Evolutionary conservation across 92 coral and sea anemone genomes (phyloP).

Genomic region (Diadumene lineata): DNA sequence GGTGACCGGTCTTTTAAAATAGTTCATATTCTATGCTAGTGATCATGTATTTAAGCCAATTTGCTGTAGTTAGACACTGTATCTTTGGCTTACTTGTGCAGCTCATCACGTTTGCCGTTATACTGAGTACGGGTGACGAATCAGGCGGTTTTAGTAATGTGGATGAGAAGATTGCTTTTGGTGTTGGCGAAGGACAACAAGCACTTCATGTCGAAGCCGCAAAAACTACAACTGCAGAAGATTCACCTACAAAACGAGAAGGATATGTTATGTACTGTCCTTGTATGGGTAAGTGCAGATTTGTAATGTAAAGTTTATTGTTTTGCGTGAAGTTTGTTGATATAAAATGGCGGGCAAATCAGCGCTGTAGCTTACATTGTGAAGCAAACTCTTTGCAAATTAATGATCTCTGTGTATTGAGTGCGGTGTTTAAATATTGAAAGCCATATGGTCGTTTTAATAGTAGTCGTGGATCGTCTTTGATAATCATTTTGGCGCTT

Average conservation of each 20-base stretch:
- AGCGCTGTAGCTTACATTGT: too few species aligned
- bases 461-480: too few species aligned
- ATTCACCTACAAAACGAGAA: slow-evolving; percentile 26
- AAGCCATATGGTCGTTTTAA: too few species aligned
- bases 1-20: neutral
- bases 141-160: too few species aligned
- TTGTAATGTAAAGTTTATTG: neutral
- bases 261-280: slow-evolving; percentile 91
- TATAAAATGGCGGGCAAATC: neutral
- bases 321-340: neutral
- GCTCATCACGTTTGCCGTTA: slow-evolving; percentile 49
- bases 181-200: slow-evolving; percentile 66
- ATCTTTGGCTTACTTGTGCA: slow-evolving; percentile 45
- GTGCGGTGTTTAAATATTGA: too few species aligned
- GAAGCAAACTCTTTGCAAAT: too few species aligned
- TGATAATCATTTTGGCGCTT: too few species aligned
- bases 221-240: slow-evolving; percentile 13
- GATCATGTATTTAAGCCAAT: slow-evolving; percentile 43
- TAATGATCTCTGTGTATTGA: neutral
- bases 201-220: slow-evolving; percentile 24
- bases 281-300: slow-evolving; percentile 86
- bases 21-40: slow-evolving; percentile 18
- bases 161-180: slow-evolving; percentile 67
- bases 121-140: slow-evolving; percentile 49
- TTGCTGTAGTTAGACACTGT: slow-evolving; percentile 39